Base-by-base conservation (phyloP, 1,140 invertebrate genomes). In the Cyclina sinensis region DNA sequence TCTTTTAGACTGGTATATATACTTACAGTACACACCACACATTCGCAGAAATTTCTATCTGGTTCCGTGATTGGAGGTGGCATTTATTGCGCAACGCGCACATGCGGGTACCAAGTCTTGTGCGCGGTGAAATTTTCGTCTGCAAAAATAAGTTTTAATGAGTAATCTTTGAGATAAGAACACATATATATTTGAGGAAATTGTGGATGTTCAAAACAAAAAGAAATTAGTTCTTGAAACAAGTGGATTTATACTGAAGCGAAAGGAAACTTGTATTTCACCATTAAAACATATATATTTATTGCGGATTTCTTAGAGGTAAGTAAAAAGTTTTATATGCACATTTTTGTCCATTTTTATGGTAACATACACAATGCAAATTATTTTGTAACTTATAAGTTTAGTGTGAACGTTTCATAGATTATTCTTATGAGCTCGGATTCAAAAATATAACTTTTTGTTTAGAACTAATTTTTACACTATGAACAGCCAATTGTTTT, bases 161-260 rank as follows among this genome's bases (percentile, higher is more conserved):
- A 70, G 32, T 70, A 70, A 70, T 35, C 4, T 32, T 18, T 70
- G 65, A 37, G 65, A 70, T 70, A 70, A 70, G 32, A n/a, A 62
- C 21, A 37, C 32, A 70, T 39, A 39, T 70, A 70, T 70, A 70
- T 37, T 37, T 37, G 21, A 70, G 35, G n/a, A 70, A 70, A 5
- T 39, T 62, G n/a, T 27, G 14, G 35, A n/a, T 70, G 7, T 70
- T 35, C 2, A 14, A 37, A 70, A 37, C 35, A 35, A 70, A 70
- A 16, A 70, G 14, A 70, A 18, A 18, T 37, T 70, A 37, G 32
- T 35, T 70, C 14, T 70, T 1, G 65, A 37, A 18, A 39, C 0
- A 70, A 21, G 35, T 27, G 32, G 35, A 70, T 11, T 4, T 1
- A 70, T 18, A 37, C 30, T 70, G 35, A 9, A 27, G 35, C 54